Evolutionary conservation across 1,140 invertebrate species (phyloP).

Genomic region (Elymnias hypermnestra): DNA sequence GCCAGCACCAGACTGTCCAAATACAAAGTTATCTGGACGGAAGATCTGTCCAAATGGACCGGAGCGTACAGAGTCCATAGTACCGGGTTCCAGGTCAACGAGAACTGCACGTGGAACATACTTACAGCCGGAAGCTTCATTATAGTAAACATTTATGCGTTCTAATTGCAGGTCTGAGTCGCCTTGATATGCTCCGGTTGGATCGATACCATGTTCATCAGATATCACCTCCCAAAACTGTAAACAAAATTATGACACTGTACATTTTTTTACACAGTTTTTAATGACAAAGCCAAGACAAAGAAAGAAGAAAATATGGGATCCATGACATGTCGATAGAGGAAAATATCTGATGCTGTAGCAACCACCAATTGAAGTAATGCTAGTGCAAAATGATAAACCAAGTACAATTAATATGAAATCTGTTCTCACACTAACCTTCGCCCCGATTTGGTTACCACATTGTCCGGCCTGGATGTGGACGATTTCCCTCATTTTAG

Average conservation of each 20-base stretch:
- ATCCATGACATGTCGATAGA: too few relatives aligned
- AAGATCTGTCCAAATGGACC: constrained; percentile 91
- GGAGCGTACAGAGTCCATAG: constrained; percentile 85
- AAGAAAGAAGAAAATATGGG: too few relatives aligned
- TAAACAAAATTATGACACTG: too few relatives aligned
- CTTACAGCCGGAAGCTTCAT: constrained; percentile 88
- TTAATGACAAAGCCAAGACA: too few relatives aligned
- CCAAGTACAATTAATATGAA: too few relatives aligned
- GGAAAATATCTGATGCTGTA: too few relatives aligned
- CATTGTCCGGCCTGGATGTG: constrained; percentile 84
- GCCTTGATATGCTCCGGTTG: constrained; percentile 87
- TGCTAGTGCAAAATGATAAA: too few relatives aligned
- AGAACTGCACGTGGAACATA: constrained; percentile 93
- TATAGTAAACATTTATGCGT: constrained; percentile 92
- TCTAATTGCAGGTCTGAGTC: constrained; percentile 91
- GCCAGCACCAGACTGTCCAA: constrained; percentile 80
- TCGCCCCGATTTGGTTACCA: constrained; percentile 52
- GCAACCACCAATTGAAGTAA: too few relatives aligned
- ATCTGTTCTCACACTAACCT: constrained; percentile 81
- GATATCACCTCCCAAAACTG: constrained; percentile 54
- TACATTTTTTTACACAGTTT: too few relatives aligned
- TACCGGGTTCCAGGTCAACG: constrained; percentile 91
- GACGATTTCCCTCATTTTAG: constrained; percentile 79
- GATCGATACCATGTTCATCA: constrained; percentile 93
- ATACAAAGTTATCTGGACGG: constrained; percentile 91